Conservation (phyloP, 1,140 invertebrate genomes). For the Drosophila navojoa region DNA sequence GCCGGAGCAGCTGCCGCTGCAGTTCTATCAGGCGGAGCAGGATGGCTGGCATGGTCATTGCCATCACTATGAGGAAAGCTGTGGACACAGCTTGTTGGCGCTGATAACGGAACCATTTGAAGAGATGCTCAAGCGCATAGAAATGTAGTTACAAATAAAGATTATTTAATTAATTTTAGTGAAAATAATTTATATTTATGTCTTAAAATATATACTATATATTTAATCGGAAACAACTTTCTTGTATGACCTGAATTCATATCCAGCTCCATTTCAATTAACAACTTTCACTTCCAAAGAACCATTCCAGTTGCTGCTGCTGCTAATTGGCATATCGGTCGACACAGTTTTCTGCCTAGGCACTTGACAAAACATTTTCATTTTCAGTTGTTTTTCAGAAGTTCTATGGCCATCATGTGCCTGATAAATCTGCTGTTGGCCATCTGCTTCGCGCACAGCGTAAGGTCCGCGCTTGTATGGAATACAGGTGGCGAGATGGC, state of each 20-base stretch:
- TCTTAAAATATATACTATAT: neutral
- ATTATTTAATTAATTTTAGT: too few relatives aligned
- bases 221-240: slow-evolving; percentile 9
- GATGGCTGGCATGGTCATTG: slow-evolving; percentile 81
- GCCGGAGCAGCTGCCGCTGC: slow-evolving; percentile 85
- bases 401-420: neutral
- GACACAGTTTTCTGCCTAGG: neutral
- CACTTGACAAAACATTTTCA: neutral
- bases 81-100: slow-evolving; percentile 67
- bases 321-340: slow-evolving; percentile 53
- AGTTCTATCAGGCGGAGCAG: slow-evolving; percentile 86
- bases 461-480: slow-evolving; percentile 48
- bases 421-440: neutral
- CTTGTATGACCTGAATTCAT: slow-evolving; percentile 38
- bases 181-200: neutral
- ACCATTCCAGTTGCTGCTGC: slow-evolving; percentile 10
- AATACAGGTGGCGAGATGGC: slow-evolving; percentile 50
- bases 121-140: slow-evolving; percentile 42
- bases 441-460: neutral
- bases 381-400: slow-evolving; percentile 15
- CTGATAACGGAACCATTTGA: slow-evolving; percentile 72
- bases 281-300: slow-evolving; percentile 65
- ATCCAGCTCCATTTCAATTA: slow-evolving; percentile 47
- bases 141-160: neutral
- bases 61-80: slow-evolving; percentile 75